A percentile compares a stretch with the other conserved stretches of the same genome.
Evolutionary conservation across 1,140 invertebrate genomes (phyloP).

Genomic region (Listronotus oregonensis): DNA sequence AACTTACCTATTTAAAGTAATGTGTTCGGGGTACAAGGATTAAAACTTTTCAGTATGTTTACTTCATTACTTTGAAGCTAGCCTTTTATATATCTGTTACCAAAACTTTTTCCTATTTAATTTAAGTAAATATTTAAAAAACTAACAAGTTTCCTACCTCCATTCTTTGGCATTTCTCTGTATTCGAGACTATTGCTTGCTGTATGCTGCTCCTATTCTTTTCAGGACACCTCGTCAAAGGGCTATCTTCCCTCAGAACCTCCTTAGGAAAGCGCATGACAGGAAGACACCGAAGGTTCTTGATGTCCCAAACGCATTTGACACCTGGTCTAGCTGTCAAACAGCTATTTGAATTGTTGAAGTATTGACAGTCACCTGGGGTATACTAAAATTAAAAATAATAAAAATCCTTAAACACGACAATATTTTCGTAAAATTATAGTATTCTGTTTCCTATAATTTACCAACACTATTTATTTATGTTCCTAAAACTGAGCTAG

Average conservation of each 20-base stretch:
- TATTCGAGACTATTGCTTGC: constrained; percentile 61
- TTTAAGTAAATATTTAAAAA: neutral
- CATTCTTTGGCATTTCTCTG: constrained; percentile 63
- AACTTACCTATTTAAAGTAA: too few species aligned
- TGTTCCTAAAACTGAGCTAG: too few species aligned
- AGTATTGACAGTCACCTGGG: constrained; percentile 72
- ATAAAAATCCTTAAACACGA: too few species aligned
- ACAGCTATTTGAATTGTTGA: constrained; percentile 68
- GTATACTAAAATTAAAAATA: constrained; percentile 51
- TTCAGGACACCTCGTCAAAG: constrained; percentile 36
- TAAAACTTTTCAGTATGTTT: too few species aligned
- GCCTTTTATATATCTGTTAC: too few species aligned
- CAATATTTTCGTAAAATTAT: too few species aligned
- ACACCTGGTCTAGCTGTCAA: constrained; percentile 69
- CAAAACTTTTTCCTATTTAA: too few species aligned
- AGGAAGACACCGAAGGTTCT: constrained; percentile 65
- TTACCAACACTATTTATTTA: too few species aligned
- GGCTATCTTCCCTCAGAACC: constrained; percentile 47
- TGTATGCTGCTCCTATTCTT: constrained; percentile 55
- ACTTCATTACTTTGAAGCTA: too few species aligned
- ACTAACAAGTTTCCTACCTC: constrained; percentile 38
- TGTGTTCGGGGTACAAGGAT: too few species aligned
- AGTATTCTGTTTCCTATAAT: too few species aligned
- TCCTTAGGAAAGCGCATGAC: constrained; percentile 59
- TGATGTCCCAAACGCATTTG: constrained; percentile 83